Percentiles rank a stretch among this genome's conserved stretches.
Conservation (phyloP, 1,140 invertebrate genomes). For the Drosophila fuyamai region DNA sequence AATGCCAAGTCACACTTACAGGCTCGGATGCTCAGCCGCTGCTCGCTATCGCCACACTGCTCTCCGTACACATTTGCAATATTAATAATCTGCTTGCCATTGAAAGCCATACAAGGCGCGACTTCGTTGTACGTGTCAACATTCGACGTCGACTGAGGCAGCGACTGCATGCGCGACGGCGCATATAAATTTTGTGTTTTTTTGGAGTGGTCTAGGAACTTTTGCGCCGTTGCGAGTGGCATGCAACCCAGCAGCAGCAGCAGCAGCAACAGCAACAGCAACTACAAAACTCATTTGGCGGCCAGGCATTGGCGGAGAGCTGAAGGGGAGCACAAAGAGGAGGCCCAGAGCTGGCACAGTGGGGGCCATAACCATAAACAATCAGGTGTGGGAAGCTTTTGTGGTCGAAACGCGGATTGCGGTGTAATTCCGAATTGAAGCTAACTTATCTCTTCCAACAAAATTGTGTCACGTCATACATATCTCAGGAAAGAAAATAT, state of each 20-base stretch:
- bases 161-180: constrained; percentile 75
- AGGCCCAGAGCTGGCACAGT: constrained; percentile 54
- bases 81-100: constrained; percentile 82
- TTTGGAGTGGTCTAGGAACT: constrained; percentile 81
- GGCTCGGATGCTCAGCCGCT: constrained; percentile 38
- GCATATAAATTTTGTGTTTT: constrained; percentile 78
- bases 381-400: constrained; percentile 57
- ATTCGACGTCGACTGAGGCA: constrained; percentile 68
- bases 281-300: constrained; percentile 63
- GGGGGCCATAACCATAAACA: constrained; percentile 57
- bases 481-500: constrained; percentile 8
- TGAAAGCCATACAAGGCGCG: constrained; percentile 82
- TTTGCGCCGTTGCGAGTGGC: constrained; percentile 76
- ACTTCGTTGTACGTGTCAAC: constrained; percentile 73
- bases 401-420: constrained; percentile 15
- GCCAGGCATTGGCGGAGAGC: constrained; percentile 32
- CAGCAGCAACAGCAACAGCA: constrained; percentile 39
- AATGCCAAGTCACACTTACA: constrained; percentile 78
- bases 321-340: not conserved
- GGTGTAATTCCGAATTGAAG: constrained; percentile 33
- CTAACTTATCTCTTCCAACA: constrained; percentile 16
- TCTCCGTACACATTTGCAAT: constrained; percentile 61
- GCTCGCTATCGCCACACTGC: not conserved
- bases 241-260: constrained; percentile 57
- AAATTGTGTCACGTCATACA: constrained; percentile 28